phyloP scores from a whole-genome alignment of 92 coral and sea anemone genomes.

The Heliopora coerulea region DNA sequence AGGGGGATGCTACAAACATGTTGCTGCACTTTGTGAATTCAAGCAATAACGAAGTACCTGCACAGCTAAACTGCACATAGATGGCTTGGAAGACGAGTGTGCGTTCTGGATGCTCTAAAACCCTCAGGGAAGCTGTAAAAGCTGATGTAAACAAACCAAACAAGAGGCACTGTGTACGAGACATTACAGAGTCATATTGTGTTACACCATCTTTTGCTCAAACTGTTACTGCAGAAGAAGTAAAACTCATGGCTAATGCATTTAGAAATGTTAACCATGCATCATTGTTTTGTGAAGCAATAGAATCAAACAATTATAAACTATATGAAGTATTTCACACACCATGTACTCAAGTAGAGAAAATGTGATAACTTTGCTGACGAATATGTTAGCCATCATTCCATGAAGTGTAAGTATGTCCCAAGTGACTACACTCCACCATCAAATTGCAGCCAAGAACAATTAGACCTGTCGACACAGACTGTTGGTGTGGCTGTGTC shows the following conservation, averaged over 20 bases:
- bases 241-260: constrained; percentile 45
- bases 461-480: background rate
- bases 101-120: constrained; percentile 48
- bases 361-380: background rate
- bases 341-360: constrained; percentile 34
- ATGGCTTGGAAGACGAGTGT: constrained; percentile 58
- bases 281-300: constrained; percentile 48
- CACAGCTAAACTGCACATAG: constrained; percentile 58
- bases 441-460: no score
- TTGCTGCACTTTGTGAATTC: constrained; percentile 60
- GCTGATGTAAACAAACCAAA: constrained; percentile 27
- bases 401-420: background rate
- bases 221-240: constrained; percentile 48
- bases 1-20: constrained; percentile 68
- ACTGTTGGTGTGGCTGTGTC: constrained; percentile 1
- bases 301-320: constrained; percentile 43
- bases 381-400: background rate
- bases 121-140: constrained; percentile 48
- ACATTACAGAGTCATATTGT: constrained; percentile 42
- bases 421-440: no score
- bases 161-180: constrained; percentile 47
- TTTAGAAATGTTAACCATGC: constrained; percentile 47
- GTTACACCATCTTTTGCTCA: constrained; percentile 65
- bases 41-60: constrained; percentile 50
- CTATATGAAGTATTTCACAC: constrained; percentile 45